phyloP scores from a whole-genome alignment of 2,888 invertebrate genomes.

The Dromius quadrimaculatus region DNA sequence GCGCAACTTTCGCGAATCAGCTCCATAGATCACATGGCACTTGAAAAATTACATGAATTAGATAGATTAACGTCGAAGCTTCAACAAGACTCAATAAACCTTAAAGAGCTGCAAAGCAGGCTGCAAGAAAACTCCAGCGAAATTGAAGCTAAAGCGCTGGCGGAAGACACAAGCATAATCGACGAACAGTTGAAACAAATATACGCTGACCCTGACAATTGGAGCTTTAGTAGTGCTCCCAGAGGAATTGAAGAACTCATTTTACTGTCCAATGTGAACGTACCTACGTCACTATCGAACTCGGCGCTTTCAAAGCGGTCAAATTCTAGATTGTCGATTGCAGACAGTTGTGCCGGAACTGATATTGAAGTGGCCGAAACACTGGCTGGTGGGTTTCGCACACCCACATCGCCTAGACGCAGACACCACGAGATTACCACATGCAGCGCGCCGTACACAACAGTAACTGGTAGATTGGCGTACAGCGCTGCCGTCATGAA shows the following conservation, averaged over 20 bases:
- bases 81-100: constrained; percentile 82
- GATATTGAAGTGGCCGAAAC: constrained; percentile 77
- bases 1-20: constrained; percentile 81
- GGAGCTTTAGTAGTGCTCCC: constrained; percentile 78
- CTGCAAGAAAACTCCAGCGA: constrained; percentile 73
- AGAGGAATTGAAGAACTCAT: constrained; percentile 74
- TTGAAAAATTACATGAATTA: constrained; percentile 83
- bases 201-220: constrained; percentile 73
- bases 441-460: constrained; percentile 74
- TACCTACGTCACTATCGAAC: constrained; percentile 66
- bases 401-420: constrained; percentile 71
- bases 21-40: constrained; percentile 81
- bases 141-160: constrained; percentile 72
- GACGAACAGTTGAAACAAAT: constrained; percentile 79
- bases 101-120: constrained; percentile 80
- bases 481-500: constrained; percentile 78
- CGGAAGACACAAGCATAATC: constrained; percentile 75
- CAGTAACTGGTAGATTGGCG: constrained; percentile 74
- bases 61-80: constrained; percentile 82
- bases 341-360: constrained; percentile 72
- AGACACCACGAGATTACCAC: constrained; percentile 70
- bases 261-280: constrained; percentile 67
- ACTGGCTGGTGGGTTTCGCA: constrained; percentile 68
- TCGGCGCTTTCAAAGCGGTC: constrained; percentile 59
- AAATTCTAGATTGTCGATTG: constrained; percentile 73